phyloP scores from a whole-genome alignment of 2,888 invertebrate genomes.

The Aethes cnicana region DNA sequence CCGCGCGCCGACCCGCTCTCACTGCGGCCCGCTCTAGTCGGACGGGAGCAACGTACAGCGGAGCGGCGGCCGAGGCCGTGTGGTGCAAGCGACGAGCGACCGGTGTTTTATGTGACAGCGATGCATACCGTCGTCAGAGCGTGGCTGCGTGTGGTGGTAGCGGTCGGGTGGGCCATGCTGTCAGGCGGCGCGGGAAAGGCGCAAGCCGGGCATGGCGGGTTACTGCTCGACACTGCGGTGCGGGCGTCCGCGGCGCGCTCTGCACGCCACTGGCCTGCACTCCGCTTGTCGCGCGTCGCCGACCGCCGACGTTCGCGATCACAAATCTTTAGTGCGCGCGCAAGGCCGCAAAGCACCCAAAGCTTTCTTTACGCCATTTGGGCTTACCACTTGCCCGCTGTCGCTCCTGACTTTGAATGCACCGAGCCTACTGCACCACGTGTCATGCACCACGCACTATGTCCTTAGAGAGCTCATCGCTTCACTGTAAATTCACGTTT shows the following conservation, averaged over 20 bases:
- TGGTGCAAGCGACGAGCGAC: slow-evolving; percentile 33
- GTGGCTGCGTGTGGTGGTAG: slow-evolving; percentile 82
- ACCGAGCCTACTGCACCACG: slow-evolving; percentile 38
- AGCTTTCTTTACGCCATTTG: slow-evolving; percentile 51
- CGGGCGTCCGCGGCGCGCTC: slow-evolving; percentile 81
- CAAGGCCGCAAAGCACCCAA: slow-evolving; percentile 57
- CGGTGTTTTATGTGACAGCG: slow-evolving; percentile 32
- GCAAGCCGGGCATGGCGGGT: slow-evolving; percentile 82
- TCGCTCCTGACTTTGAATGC: slow-evolving; percentile 49
- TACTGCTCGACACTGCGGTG: slow-evolving; percentile 80
- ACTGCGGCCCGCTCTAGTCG: slow-evolving; percentile 70
- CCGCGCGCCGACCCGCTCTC: slow-evolving; percentile 61
- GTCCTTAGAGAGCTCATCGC: slow-evolving; percentile 5
- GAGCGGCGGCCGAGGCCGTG: slow-evolving; percentile 40
- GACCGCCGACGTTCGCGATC: slow-evolving; percentile 36
- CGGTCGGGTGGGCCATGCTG: slow-evolving; percentile 81
- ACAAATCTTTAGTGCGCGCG: slow-evolving; percentile 59
- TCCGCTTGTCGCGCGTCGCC: slow-evolving; percentile 63
- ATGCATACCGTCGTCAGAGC: slow-evolving; percentile 81
- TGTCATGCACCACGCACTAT: neutral
- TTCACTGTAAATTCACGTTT: too few species aligned
- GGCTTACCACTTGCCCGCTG: slow-evolving; percentile 52
- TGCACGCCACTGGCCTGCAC: slow-evolving; percentile 79
- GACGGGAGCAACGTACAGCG: slow-evolving; percentile 44
- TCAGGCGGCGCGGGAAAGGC: slow-evolving; percentile 80